phyloP scores from a whole-genome alignment of 2,888 invertebrate species.

The Troides helena region DNA sequence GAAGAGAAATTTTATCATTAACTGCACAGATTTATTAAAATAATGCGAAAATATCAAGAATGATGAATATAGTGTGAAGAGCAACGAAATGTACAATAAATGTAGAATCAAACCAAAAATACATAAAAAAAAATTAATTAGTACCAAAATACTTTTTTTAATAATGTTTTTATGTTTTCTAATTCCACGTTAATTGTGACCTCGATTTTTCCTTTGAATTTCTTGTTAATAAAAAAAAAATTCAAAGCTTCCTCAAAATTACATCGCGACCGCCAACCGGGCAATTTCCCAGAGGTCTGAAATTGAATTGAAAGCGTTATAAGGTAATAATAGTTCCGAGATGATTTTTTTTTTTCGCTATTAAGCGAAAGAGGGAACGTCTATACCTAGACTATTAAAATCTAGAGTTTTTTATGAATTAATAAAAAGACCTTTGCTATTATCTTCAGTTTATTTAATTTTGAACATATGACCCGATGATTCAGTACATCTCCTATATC shows the following conservation, averaged over 20 bases:
- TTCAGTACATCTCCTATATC: too few relatives aligned
- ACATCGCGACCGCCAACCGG: conserved; percentile 11
- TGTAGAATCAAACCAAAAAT: too few relatives aligned
- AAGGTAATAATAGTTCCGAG: conserved; percentile 12
- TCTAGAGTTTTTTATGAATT: too few relatives aligned
- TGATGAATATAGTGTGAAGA: too few relatives aligned
- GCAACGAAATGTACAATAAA: too few relatives aligned
- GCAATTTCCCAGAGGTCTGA: conserved; percentile 24
- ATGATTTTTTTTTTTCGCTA: conserved; percentile 1
- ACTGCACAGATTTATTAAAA: not conserved
- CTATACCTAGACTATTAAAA: not conserved
- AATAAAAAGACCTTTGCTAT: too few relatives aligned
- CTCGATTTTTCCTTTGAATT: not conserved
- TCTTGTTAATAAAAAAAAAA: conserved; percentile 3
- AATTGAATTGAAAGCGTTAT: conserved; percentile 16
- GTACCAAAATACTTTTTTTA: not conserved
- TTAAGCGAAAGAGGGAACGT: not conserved
- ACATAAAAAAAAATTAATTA: too few relatives aligned
- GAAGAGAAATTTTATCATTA: not conserved
- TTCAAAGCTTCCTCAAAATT: conserved; percentile 5
- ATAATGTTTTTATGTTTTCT: not conserved
- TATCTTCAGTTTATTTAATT: too few relatives aligned
- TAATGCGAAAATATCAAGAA: not conserved
- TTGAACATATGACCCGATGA: too few relatives aligned
- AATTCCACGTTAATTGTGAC: not conserved